These are phyloP conservation scores for Lepidostoma basale DNA, from an alignment of 1,140 invertebrate species.

Conservation along the genomic window DNA sequence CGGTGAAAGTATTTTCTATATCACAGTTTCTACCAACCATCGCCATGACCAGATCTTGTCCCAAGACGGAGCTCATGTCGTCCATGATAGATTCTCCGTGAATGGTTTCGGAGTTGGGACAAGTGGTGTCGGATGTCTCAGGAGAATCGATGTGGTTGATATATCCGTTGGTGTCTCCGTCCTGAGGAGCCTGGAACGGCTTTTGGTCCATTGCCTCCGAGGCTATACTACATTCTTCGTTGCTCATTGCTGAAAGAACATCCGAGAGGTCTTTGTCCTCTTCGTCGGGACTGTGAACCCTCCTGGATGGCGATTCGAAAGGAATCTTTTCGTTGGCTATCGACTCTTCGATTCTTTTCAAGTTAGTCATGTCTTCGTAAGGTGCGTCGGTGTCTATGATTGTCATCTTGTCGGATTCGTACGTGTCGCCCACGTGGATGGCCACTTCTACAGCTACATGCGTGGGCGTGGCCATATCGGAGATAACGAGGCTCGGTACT, in stretches of 20 bases:
- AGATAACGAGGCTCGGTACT: constrained; percentile 59
- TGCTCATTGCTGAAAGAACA: constrained; percentile 69
- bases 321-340: constrained; percentile 22
- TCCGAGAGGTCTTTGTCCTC: constrained; percentile 58
- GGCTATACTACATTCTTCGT: constrained; percentile 70
- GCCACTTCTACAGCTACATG: constrained; percentile 41
- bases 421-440: constrained; percentile 54
- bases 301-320: constrained; percentile 33
- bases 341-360: background rate
- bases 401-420: constrained; percentile 65
- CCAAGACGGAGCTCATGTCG: constrained; percentile 75
- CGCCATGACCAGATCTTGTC: constrained; percentile 67
- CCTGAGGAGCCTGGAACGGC: constrained; percentile 53
- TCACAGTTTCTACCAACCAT: constrained; percentile 69
- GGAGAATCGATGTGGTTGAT: constrained; percentile 82
- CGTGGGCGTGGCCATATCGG: constrained; percentile 53
- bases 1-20: constrained; percentile 69
- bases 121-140: constrained; percentile 75
- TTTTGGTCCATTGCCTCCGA: constrained; percentile 68
- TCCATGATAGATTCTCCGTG: constrained; percentile 78
- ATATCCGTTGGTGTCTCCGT: constrained; percentile 61
- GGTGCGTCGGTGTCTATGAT: constrained; percentile 67
- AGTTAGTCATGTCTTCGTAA: constrained; percentile 56
- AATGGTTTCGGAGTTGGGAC: constrained; percentile 68
- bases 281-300: constrained; percentile 33